These are phyloP conservation scores for Caenorhabditis auriculariae DNA, from an alignment of 2,888 invertebrate genomes.

Conservation along the genomic window DNA sequence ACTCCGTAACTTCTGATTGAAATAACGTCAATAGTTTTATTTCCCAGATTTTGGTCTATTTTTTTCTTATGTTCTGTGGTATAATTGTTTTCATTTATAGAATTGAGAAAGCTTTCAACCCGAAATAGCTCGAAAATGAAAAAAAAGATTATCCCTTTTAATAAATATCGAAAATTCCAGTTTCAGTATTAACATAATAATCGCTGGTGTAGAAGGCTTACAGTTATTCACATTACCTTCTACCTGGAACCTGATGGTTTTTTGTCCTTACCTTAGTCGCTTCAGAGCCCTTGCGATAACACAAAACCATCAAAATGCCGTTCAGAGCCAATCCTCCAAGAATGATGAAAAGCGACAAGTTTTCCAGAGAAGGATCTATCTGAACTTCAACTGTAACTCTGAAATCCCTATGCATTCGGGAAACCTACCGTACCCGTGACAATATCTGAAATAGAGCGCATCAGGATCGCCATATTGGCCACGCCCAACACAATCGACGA, in stretches of 20 bases:
- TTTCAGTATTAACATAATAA: no score
- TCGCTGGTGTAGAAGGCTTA: not conserved
- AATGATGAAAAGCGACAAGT: constrained; percentile 37
- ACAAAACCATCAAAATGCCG: constrained; percentile 41
- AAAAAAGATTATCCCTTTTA: no score
- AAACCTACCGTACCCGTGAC: constrained; percentile 24
- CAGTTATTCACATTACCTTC: not conserved
- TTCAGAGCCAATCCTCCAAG: constrained; percentile 35
- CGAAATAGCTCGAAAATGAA: no score
- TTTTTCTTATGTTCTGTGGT: no score
- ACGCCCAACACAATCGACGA: constrained; percentile 35
- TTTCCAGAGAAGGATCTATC: constrained; percentile 40
- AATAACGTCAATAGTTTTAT: no score
- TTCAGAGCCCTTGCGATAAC: constrained; percentile 24
- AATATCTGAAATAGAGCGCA: constrained; percentile 33
- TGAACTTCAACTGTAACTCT: no score
- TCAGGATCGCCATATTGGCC: constrained; percentile 38
- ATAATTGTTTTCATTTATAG: no score
- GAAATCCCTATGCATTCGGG: constrained; percentile 4
- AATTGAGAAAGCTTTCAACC: no score
- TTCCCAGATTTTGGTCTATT: no score
- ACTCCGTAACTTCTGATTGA: no score
- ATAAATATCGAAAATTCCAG: no score
- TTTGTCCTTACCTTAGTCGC: not conserved
- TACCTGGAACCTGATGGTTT: not conserved